These are phyloP conservation scores for Himalopsyche anomala DNA, from an alignment of 2,888 invertebrate genomes.

Conservation along the genomic window DNA sequence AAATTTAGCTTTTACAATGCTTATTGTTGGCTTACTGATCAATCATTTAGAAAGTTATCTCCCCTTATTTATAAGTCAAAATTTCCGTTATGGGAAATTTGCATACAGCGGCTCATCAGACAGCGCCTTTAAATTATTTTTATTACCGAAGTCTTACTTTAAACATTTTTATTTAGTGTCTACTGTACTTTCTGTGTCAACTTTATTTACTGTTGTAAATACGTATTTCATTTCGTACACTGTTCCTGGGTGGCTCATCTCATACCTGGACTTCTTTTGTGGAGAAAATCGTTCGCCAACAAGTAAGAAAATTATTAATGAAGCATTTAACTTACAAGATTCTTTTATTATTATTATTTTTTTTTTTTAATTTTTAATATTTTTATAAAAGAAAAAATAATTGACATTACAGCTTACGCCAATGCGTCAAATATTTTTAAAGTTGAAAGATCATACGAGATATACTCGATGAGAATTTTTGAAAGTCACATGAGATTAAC, in stretches of 20 bases:
- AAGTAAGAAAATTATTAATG: slow-evolving; percentile 72
- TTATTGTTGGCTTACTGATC: slow-evolving; percentile 79
- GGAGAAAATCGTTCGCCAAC: slow-evolving; percentile 72
- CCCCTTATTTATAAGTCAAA: slow-evolving; percentile 80
- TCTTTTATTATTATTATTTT: not conserved
- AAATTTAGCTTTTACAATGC: slow-evolving; percentile 72
- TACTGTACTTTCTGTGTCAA: slow-evolving; percentile 75
- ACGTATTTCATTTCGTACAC: slow-evolving; percentile 74
- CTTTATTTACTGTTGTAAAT: slow-evolving; percentile 74
- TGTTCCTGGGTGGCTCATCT: slow-evolving; percentile 74
- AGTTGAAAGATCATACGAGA: too few relatives aligned
- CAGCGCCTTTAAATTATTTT: slow-evolving; percentile 9
- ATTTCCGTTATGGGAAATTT: slow-evolving; percentile 86
- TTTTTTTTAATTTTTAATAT: too few relatives aligned
- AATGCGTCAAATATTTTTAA: too few relatives aligned
- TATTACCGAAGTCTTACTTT: slow-evolving; percentile 89
- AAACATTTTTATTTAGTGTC: slow-evolving; percentile 88
- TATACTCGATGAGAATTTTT: too few relatives aligned
- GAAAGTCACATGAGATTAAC: too few relatives aligned
- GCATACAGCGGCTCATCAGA: slow-evolving; percentile 75
- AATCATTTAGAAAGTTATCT: slow-evolving; percentile 81
- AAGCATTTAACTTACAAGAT: not conserved
- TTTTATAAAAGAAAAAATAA: too few relatives aligned
- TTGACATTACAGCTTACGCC: too few relatives aligned
- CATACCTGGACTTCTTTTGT: slow-evolving; percentile 74